These are phyloP conservation scores for Dasyurus viverrinus DNA, from an alignment of 2,113 vertebrate species.

Conservation along the genomic window DNA sequence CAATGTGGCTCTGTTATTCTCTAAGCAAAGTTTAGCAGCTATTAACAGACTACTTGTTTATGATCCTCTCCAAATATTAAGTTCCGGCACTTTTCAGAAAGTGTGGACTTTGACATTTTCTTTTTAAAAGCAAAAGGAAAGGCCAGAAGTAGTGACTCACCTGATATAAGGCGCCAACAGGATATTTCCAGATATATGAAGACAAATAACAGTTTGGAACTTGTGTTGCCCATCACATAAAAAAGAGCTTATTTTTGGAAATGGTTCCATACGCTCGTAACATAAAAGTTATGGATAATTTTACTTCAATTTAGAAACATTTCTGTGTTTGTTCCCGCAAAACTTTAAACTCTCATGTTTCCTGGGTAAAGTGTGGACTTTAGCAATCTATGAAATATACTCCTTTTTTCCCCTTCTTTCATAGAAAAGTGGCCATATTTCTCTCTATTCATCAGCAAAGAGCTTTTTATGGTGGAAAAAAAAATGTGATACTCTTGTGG, in stretches of 20 bases:
- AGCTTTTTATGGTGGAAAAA: neutral
- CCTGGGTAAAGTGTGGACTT: neutral
- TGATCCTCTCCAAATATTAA: conserved; percentile 84
- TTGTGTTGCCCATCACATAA: conserved; percentile 83
- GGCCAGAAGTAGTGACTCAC: conserved; percentile 83
- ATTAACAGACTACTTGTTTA: conserved; percentile 84
- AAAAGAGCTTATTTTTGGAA: conserved; percentile 77
- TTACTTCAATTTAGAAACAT: conserved; percentile 55
- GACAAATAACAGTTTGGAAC: conserved; percentile 80
- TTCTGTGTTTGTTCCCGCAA: neutral
- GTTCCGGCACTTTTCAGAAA: conserved; percentile 83
- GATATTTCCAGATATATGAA: conserved; percentile 82
- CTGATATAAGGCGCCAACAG: conserved; percentile 78
- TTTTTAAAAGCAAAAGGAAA: conserved; percentile 81
- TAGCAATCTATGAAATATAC: conserved; percentile 8
- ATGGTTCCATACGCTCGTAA: conserved; percentile 75
- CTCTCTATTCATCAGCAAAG: neutral
- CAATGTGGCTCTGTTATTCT: conserved; percentile 84
- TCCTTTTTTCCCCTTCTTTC: neutral
- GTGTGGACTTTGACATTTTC: conserved; percentile 81
- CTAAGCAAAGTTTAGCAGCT: conserved; percentile 82
- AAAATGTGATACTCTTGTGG: neutral
- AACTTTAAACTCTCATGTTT: neutral
- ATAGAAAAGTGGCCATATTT: neutral
- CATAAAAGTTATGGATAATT: conserved; percentile 80